Percentiles rank a stretch among this genome's conserved stretches.
These are phyloP conservation scores for Chrysogorgia sp. DNA, from an alignment of 92 coral and sea anemone genomes.

Conservation along the genomic window DNA sequence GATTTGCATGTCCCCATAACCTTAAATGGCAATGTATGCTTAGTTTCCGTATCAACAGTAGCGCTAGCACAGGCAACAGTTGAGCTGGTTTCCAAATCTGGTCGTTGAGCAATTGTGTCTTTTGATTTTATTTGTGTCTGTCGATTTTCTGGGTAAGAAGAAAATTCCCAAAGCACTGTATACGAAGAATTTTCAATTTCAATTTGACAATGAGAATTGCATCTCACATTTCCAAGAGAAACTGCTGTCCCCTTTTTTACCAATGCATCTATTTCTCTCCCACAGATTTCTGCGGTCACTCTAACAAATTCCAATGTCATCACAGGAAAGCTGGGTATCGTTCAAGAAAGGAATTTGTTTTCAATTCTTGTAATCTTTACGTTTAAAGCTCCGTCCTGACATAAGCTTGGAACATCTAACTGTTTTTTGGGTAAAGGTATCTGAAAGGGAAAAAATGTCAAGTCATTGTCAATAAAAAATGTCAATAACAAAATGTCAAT, in stretches of 20 bases:
- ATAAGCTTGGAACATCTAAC: too few relatives aligned
- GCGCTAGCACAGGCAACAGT: too few relatives aligned
- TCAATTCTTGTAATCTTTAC: background rate
- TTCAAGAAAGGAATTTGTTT: conserved; percentile 21
- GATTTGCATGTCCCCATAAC: conserved; percentile 64
- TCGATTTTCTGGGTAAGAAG: too few relatives aligned
- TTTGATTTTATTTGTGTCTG: background rate
- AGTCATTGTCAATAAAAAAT: too few relatives aligned
- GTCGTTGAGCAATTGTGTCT: too few relatives aligned
- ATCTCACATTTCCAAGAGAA: background rate
- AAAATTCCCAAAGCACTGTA: conserved; percentile 48
- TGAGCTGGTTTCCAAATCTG: too few relatives aligned
- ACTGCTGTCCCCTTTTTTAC: conserved; percentile 23
- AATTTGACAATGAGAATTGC: conserved; percentile 43
- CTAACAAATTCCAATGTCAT: conserved; percentile 48
- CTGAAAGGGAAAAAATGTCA: too few relatives aligned
- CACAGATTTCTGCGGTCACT: conserved; percentile 28
- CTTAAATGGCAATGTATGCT: conserved; percentile 51
- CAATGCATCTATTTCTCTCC: conserved; percentile 18
- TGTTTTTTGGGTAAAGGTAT: too few relatives aligned
- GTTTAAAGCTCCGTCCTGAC: too few relatives aligned
- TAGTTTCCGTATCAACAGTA: background rate
- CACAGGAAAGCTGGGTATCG: conserved; percentile 65
- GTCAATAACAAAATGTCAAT: too few relatives aligned
- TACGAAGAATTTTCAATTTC: conserved; percentile 5